phyloP scores from a whole-genome alignment of 2,113 vertebrate genomes.

The Lucifuga dentata region DNA sequence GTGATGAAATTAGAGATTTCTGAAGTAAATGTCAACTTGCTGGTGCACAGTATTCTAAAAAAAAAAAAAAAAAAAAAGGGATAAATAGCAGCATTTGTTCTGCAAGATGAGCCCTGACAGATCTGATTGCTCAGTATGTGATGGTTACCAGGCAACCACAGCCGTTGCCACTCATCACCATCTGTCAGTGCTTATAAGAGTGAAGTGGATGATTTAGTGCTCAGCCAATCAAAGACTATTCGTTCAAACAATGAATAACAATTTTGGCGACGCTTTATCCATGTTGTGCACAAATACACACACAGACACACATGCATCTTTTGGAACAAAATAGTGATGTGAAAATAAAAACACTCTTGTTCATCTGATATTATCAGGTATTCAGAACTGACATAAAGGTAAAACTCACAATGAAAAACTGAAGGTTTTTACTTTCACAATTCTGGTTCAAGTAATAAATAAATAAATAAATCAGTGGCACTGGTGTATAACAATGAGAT shows the following conservation, averaged over 20 bases:
- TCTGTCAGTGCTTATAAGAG: constrained; percentile 53
- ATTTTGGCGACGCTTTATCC: background rate
- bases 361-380: background rate
- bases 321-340: background rate
- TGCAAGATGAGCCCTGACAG: constrained; percentile 10
- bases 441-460: no score
- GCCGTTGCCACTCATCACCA: constrained; percentile 57
- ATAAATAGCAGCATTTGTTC: constrained; percentile 7
- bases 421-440: no score
- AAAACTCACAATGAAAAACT: no score
- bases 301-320: background rate
- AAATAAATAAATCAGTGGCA: no score
- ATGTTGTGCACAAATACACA: background rate
- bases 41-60: constrained; percentile 3
- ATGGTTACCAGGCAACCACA: constrained; percentile 53
- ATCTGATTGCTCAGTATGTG: constrained; percentile 15
- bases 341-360: background rate
- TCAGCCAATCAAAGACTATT: background rate
- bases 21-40: background rate
- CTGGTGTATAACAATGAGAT: no score
- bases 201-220: constrained; percentile 18
- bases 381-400: background rate
- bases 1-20: background rate
- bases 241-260: background rate
- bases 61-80: constrained; percentile 2